Conservation (phyloP, 2,797 vertebrate species). For the Gobionotothen gibberifrons region DNA sequence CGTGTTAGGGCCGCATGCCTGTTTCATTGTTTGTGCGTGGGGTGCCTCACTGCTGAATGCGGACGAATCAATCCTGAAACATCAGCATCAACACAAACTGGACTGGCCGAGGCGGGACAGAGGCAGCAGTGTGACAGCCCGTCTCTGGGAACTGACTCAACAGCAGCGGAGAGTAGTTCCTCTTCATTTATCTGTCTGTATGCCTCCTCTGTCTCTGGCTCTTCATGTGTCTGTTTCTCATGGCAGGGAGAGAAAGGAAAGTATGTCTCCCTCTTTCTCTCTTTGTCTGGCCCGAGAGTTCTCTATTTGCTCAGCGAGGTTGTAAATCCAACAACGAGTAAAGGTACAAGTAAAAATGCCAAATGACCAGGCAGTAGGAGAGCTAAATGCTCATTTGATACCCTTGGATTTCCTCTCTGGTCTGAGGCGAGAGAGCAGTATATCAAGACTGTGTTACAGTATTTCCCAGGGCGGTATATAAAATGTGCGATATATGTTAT, state of each 20-base stretch:
- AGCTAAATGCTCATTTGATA: slow-evolving; percentile 65
- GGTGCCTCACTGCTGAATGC: slow-evolving; percentile 75
- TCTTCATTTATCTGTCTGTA: slow-evolving; percentile 66
- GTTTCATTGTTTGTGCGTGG: slow-evolving; percentile 70
- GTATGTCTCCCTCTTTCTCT: slow-evolving; percentile 20
- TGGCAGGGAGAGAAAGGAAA: slow-evolving; percentile 37
- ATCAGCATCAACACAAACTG: slow-evolving; percentile 70
- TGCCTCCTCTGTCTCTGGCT: slow-evolving; percentile 49
- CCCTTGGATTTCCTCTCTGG: slow-evolving; percentile 61
- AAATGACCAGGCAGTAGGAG: slow-evolving; percentile 44
- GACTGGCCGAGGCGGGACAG: slow-evolving; percentile 50
- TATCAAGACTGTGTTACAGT: slow-evolving; percentile 11
- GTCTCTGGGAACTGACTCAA: slow-evolving; percentile 67
- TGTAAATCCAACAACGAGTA: slow-evolving; percentile 71
- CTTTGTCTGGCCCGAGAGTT: slow-evolving; percentile 33
- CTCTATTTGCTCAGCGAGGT: slow-evolving; percentile 51
- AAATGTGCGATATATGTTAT: slow-evolving; percentile 33
- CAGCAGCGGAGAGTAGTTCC: slow-evolving; percentile 45
- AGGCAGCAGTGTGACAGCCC: slow-evolving; percentile 62
- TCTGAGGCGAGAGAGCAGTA: slow-evolving; percentile 26
- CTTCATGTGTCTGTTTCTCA: slow-evolving; percentile 54
- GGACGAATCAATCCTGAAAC: slow-evolving; percentile 74
- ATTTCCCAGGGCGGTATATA: slow-evolving; percentile 18
- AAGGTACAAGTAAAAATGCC: slow-evolving; percentile 60
- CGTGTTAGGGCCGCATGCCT: slow-evolving; percentile 74